Conservation (phyloP, 2,113 vertebrate genomes). For the Mastomys coucha region DNA sequence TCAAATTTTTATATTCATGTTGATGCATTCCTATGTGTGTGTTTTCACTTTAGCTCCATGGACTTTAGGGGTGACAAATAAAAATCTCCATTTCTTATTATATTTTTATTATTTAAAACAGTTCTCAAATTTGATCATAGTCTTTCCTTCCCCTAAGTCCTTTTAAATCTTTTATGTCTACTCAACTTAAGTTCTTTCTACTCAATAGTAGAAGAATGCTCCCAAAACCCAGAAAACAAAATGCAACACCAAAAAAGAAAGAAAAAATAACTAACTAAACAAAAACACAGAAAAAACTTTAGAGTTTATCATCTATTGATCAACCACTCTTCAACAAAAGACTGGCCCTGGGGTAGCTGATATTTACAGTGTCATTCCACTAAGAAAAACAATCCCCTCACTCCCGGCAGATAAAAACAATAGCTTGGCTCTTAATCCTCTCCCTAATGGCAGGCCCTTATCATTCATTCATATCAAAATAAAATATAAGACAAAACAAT, state of each 20-base stretch:
- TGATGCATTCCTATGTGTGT: background rate
- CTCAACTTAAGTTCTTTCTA: background rate
- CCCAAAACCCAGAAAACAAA: background rate
- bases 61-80: background rate
- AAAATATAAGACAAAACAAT: background rate
- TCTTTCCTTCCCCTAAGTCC: too few species aligned
- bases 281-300: background rate
- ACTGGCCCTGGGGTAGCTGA: background rate
- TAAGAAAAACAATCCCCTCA: background rate
- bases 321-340: background rate
- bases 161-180: background rate
- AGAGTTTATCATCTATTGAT: background rate
- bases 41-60: background rate
- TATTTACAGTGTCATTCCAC: background rate
- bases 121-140: background rate
- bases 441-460: background rate
- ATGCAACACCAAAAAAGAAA: too few species aligned
- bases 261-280: background rate
- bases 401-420: background rate
- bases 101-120: background rate
- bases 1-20: background rate
- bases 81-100: background rate
- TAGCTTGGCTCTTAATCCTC: background rate
- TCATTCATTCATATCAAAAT: background rate
- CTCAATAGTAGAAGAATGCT: background rate